phyloP scores from a whole-genome alignment of 2,113 vertebrate species.

The Nothocercus julius region DNA sequence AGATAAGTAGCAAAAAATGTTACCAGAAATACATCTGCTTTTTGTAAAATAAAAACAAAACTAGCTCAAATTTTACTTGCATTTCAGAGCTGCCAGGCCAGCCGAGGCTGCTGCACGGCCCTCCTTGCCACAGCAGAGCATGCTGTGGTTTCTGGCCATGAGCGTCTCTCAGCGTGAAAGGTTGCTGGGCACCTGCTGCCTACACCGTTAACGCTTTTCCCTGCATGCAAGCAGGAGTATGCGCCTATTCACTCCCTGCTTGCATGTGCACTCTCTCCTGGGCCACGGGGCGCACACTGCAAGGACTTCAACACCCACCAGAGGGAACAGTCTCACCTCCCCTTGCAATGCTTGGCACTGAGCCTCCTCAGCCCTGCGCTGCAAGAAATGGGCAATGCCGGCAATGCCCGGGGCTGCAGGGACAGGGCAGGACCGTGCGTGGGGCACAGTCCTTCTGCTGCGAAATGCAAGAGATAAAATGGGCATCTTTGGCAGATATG shows the following conservation, averaged over 20 bases:
- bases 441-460: background rate
- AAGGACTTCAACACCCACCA: too few species aligned
- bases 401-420: too few species aligned
- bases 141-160: background rate
- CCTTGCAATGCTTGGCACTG: background rate
- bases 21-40: background rate
- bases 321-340: background rate
- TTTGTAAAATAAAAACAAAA: background rate
- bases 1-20: background rate
- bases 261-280: background rate
- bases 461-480: background rate
- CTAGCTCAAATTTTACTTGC: too few species aligned
- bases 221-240: background rate
- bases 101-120: background rate
- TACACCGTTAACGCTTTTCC: too few species aligned
- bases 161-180: background rate
- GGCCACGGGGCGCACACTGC: background rate
- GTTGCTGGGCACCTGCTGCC: background rate
- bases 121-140: background rate
- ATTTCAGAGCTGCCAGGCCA: too few species aligned
- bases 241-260: background rate
- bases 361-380: background rate
- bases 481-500: background rate
- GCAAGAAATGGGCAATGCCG: background rate
- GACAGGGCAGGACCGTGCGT: too few species aligned